phyloP scores from a whole-genome alignment of 2,797 vertebrate species.

The Chrosomus eos region DNA sequence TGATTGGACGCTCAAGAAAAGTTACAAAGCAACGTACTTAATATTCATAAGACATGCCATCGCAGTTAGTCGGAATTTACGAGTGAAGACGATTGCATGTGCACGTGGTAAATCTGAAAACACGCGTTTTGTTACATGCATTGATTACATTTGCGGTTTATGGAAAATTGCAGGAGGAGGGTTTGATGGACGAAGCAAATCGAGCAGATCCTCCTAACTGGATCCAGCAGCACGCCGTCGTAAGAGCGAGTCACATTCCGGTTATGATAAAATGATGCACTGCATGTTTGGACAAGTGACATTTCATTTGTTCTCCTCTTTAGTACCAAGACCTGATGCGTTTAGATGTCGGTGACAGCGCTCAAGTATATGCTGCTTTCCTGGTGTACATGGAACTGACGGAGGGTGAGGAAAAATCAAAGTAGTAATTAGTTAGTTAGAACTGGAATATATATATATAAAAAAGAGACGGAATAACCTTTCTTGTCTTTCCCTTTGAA shows the following conservation, averaged over 20 bases:
- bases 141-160: neutral
- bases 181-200: slow-evolving; percentile 11
- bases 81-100: too few relatives aligned
- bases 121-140: neutral
- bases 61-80: neutral
- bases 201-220: slow-evolving; percentile 63
- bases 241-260: slow-evolving; percentile 36
- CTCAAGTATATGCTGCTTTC: slow-evolving; percentile 88
- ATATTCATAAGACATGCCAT: slow-evolving; percentile 7
- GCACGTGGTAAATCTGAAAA: neutral
- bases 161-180: slow-evolving; percentile 51
- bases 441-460: too few relatives aligned
- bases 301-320: slow-evolving; percentile 43
- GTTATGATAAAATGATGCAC: neutral
- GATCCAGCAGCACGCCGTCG: slow-evolving; percentile 74
- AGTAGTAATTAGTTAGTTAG: too few relatives aligned
- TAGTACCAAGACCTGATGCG: slow-evolving; percentile 88
- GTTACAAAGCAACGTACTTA: neutral
- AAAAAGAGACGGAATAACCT: neutral
- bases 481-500: slow-evolving; percentile 46
- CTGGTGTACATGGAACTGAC: slow-evolving; percentile 91
- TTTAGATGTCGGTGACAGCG: slow-evolving; percentile 82
- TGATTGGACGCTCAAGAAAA: neutral
- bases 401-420: slow-evolving; percentile 67
- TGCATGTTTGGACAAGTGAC: neutral